These are phyloP conservation scores for Netelia melanura DNA, from an alignment of 2,888 invertebrate species.

Conservation along the genomic window DNA sequence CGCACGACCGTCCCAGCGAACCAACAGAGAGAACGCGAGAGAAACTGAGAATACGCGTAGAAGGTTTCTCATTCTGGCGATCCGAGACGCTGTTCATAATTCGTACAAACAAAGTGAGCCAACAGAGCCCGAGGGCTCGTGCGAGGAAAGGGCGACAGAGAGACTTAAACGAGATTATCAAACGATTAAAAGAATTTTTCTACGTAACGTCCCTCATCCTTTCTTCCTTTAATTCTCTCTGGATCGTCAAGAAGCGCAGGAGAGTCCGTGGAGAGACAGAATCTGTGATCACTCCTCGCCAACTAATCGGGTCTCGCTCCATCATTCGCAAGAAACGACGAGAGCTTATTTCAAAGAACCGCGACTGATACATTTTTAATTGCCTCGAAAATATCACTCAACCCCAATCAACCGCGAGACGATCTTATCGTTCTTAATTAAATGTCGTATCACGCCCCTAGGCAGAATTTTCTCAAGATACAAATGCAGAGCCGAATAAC, in stretches of 20 bases:
- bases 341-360: slow-evolving; percentile 82
- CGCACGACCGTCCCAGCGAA: slow-evolving; percentile 60
- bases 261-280: slow-evolving; percentile 58
- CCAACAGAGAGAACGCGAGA: slow-evolving; percentile 32
- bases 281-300: slow-evolving; percentile 56
- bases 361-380: slow-evolving; percentile 84
- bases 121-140: slow-evolving; percentile 72
- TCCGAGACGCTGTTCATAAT: slow-evolving; percentile 77
- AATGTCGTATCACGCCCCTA: slow-evolving; percentile 82
- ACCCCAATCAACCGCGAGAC: slow-evolving; percentile 71
- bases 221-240: slow-evolving; percentile 20
- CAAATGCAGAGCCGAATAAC: no score
- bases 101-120: slow-evolving; percentile 78
- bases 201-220: slow-evolving; percentile 56
- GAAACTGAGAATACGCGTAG: slow-evolving; percentile 20
- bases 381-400: slow-evolving; percentile 82
- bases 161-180: slow-evolving; percentile 82
- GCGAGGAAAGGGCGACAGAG: slow-evolving; percentile 72
- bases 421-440: slow-evolving; percentile 80
- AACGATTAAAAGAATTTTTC: slow-evolving; percentile 82
- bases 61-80: slow-evolving; percentile 40
- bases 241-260: slow-evolving; percentile 52
- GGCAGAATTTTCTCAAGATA: slow-evolving; percentile 64
- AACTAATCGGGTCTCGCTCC: slow-evolving; percentile 29
- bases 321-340: slow-evolving; percentile 47